Conservation (phyloP, 2,113 vertebrate genomes). For the Suricata suricatta region DNA sequence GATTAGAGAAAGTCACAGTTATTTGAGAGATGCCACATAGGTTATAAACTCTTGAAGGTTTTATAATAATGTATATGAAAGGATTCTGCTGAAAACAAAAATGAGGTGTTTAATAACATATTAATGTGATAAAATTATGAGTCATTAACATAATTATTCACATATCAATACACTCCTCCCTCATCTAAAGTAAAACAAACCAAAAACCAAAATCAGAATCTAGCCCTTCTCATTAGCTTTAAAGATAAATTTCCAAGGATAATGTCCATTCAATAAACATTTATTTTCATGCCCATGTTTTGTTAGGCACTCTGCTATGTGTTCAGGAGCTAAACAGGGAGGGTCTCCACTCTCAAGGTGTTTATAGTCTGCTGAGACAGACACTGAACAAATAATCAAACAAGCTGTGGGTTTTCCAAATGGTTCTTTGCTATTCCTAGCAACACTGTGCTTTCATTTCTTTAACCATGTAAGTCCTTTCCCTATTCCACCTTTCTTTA, state of each 20-base stretch:
- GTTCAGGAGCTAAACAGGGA: background rate
- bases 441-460: background rate
- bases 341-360: background rate
- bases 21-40: background rate
- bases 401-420: conserved; percentile 51
- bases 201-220: background rate
- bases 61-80: background rate
- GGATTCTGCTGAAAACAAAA: conserved; percentile 12
- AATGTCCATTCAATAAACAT: conserved; percentile 16
- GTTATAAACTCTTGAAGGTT: background rate
- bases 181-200: background rate
- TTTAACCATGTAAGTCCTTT: conserved; percentile 20
- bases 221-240: background rate
- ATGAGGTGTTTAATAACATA: background rate
- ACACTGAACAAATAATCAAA: conserved; percentile 66
- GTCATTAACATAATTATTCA: background rate
- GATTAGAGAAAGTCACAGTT: background rate
- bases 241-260: conserved; percentile 48
- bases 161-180: background rate
- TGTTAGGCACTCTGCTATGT: conserved; percentile 1
- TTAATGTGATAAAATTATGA: background rate
- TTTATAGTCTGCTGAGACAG: conserved; percentile 56
- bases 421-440: conserved; percentile 25
- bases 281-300: background rate
- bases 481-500: background rate